These are phyloP conservation scores for Drosophila auraria DNA, from an alignment of 1,140 invertebrate species.

Conservation along the genomic window DNA sequence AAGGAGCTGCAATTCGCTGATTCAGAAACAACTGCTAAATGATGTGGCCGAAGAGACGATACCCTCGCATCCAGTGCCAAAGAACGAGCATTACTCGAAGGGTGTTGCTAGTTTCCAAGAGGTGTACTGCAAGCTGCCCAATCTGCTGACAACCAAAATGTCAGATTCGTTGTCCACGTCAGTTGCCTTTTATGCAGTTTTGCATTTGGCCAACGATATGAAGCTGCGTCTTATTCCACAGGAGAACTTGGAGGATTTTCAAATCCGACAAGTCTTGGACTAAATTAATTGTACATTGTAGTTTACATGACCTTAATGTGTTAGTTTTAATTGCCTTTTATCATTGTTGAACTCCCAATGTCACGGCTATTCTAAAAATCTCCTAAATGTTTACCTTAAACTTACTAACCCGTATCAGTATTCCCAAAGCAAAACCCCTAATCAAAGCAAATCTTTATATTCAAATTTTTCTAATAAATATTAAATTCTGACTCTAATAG, in stretches of 20 bases:
- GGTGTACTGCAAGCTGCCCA: slow-evolving; percentile 87
- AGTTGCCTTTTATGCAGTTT: slow-evolving; percentile 90
- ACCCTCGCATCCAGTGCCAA: slow-evolving; percentile 47
- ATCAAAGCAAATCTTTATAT: slow-evolving; percentile 8
- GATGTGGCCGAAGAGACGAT: slow-evolving; percentile 40
- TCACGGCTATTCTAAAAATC: slow-evolving; percentile 1
- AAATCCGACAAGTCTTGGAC: slow-evolving; percentile 76
- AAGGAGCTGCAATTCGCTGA: slow-evolving; percentile 86
- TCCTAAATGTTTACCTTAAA: slow-evolving; percentile 2
- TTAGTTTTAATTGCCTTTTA: background rate
- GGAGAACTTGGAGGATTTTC: slow-evolving; percentile 69
- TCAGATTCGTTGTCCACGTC: slow-evolving; percentile 89
- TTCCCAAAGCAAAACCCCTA: slow-evolving; percentile 18
- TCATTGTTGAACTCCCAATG: background rate
- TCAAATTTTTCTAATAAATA: background rate
- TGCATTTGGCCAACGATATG: slow-evolving; percentile 92
- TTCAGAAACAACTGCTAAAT: slow-evolving; percentile 73
- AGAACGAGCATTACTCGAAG: slow-evolving; percentile 58
- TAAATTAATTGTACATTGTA: background rate
- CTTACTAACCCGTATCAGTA: slow-evolving; percentile 33
- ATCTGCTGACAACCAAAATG: slow-evolving; percentile 86
- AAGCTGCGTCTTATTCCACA: slow-evolving; percentile 75
- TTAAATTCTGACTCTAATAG: background rate
- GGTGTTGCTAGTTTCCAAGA: slow-evolving; percentile 84
- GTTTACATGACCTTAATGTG: background rate